Percentiles rank a stretch among this genome's conserved stretches.
phyloP scores from a whole-genome alignment of 2,113 vertebrate genomes.

The Vanacampus margaritifer region DNA sequence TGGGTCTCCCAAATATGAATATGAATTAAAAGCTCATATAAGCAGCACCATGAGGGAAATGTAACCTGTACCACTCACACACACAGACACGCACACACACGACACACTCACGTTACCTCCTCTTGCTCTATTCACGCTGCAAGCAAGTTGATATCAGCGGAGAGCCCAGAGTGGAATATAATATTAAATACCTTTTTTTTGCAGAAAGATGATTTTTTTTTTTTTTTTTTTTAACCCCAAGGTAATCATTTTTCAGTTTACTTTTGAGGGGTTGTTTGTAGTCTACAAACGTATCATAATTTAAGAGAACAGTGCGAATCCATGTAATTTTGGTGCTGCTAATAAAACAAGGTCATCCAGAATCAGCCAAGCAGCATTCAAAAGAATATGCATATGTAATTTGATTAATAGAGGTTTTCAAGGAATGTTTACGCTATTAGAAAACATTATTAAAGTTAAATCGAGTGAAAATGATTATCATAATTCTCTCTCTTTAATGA shows the following conservation, averaged over 20 bases:
- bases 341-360: neutral
- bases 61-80: neutral
- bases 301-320: neutral
- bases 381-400: neutral
- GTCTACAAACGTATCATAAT: neutral
- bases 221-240: neutral
- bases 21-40: conserved; percentile 4
- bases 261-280: neutral
- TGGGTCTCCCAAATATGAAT: conserved; percentile 1
- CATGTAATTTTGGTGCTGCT: too few relatives aligned
- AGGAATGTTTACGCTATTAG: neutral
- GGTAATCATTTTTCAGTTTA: neutral
- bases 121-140: neutral
- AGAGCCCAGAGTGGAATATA: conserved; percentile 1
- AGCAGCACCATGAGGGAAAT: neutral
- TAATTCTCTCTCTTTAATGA: conserved; percentile 1
- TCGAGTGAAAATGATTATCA: conserved; percentile 4
- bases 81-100: neutral
- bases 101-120: neutral
- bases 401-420: neutral
- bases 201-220: neutral
- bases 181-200: conserved; percentile 12
- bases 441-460: neutral
- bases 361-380: neutral
- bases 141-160: conserved; percentile 2